Percentiles rank a stretch among this genome's conserved stretches.
Evolutionary conservation across 2,113 vertebrate genomes (phyloP).

Genomic region (Sclerurus mexicanus): DNA sequence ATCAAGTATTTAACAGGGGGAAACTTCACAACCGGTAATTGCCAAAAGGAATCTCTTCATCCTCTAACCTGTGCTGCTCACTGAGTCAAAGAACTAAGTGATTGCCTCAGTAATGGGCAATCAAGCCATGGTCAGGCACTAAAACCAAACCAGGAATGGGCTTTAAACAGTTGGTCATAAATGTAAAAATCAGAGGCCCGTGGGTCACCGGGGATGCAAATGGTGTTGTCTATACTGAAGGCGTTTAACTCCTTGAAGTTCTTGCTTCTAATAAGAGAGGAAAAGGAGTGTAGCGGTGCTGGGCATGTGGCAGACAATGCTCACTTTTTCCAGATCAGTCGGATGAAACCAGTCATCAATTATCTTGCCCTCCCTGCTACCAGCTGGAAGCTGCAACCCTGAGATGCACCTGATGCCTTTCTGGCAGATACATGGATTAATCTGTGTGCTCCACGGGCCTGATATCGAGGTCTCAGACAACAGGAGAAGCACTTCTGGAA

Average conservation of each 20-base stretch:
- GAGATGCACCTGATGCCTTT: background rate
- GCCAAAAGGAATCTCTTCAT: slow-evolving; percentile 5
- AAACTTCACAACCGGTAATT: slow-evolving; percentile 6
- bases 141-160: background rate
- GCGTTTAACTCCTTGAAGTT: background rate
- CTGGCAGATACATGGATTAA: background rate
- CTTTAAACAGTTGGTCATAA: slow-evolving; percentile 54
- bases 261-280: background rate
- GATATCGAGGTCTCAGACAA: rapidly evolving
- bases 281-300: background rate
- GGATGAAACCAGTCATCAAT: background rate
- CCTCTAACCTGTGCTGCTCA: background rate
- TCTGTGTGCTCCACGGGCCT: background rate
- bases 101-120: slow-evolving; percentile 52
- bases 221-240: background rate
- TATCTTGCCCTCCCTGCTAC: background rate
- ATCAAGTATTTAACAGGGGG: background rate
- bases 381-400: background rate
- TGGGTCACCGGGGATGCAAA: background rate
- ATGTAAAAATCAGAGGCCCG: slow-evolving; percentile 37
- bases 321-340: background rate
- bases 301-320: rapidly evolving
- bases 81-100: slow-evolving; percentile 40
- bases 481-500: background rate
- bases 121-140: slow-evolving; percentile 38